Evolutionary conservation across 1,140 invertebrate species (phyloP), one percentile per base, ranked within the genome.

Genomic region (Ceratosolen fusciceps): DNA sequence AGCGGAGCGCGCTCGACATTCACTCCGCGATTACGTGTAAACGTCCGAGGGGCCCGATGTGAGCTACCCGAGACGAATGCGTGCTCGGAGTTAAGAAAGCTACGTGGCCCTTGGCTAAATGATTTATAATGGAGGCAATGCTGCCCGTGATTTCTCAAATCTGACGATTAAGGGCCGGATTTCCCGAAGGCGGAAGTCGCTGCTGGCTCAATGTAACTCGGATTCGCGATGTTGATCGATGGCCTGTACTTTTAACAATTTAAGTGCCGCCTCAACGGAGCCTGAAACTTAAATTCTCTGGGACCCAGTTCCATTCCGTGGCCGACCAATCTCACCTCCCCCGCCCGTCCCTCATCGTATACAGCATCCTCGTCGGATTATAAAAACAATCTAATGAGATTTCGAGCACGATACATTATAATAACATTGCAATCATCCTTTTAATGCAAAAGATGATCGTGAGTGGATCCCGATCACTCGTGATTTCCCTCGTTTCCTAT

Each of bases 401-500:
- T 21, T 37, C 60, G 19, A 65, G 47, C 67, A 29, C 39, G 67
- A 68, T 68, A 47, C 24, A 29, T 29, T 60, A 62, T 74, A 74
- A 60, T 62, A 47, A 54, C 60, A 65, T 49, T 56, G 65, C 31
- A 77, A 77, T 77, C 54, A 77, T 70, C 65, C 62, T 68, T 68
- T 77, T 43, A 34, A 77, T 77, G n/a, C n/a, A 56, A 58, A 74
- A 34, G 56, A 31, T 54, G 54, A 74, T 74, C 72, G 24, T 54
- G 70, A 47, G 21, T 65, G 16, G 60, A 65, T 65, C 34, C n/a
- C 60, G 60, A 65, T 65, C 60, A 65, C 31, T 65, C 60, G n/a
- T n/a, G 60, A 65, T 49, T 56, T 60, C 34, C n/a, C 16, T 12
- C 29, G 58, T 67, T 49, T 31, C 9, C 34, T 47, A 75, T 65